Conservation (phyloP, 2,888 invertebrate species). For the Eumerus sabulonum region DNA sequence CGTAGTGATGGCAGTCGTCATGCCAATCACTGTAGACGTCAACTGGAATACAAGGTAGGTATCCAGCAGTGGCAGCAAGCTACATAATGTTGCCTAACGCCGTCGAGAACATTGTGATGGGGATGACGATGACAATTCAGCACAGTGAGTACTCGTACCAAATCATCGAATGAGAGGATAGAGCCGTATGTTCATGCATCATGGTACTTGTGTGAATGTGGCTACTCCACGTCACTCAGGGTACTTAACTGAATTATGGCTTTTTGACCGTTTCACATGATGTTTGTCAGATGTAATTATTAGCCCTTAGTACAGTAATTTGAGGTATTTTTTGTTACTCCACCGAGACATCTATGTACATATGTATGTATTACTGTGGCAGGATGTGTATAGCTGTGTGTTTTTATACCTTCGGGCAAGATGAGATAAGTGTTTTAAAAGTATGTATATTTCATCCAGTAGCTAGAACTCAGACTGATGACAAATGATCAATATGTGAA, state of each 20-base stretch:
- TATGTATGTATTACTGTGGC: no score
- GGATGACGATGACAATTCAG: slow-evolving; percentile 65
- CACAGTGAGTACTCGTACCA: no score
- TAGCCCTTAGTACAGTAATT: slow-evolving; percentile 66
- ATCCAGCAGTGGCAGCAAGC: slow-evolving; percentile 44
- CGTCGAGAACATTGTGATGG: slow-evolving; percentile 52
- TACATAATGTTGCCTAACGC: slow-evolving; percentile 64
- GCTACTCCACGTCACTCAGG: slow-evolving; percentile 33
- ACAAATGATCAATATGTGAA: no score
- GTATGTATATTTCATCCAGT: no score
- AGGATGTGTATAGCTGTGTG: no score
- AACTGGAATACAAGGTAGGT: slow-evolving; percentile 22
- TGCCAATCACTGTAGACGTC: slow-evolving; percentile 40
- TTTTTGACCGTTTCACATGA: slow-evolving; percentile 71
- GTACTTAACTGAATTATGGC: slow-evolving; percentile 71
- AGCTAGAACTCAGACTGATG: neutral
- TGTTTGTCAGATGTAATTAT: slow-evolving; percentile 71
- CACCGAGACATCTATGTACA: slow-evolving; percentile 1
- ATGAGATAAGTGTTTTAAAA: no score
- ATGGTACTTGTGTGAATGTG: slow-evolving; percentile 29
- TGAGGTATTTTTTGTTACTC: slow-evolving; percentile 36
- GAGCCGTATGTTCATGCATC: slow-evolving; percentile 17
- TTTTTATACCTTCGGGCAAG: no score
- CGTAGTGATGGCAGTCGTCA: slow-evolving; percentile 27
- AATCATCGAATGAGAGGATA: slow-evolving; percentile 9